Base-by-base conservation (phyloP, 2,888 invertebrate species). In the Synanthedon andrenaeformis region DNA sequence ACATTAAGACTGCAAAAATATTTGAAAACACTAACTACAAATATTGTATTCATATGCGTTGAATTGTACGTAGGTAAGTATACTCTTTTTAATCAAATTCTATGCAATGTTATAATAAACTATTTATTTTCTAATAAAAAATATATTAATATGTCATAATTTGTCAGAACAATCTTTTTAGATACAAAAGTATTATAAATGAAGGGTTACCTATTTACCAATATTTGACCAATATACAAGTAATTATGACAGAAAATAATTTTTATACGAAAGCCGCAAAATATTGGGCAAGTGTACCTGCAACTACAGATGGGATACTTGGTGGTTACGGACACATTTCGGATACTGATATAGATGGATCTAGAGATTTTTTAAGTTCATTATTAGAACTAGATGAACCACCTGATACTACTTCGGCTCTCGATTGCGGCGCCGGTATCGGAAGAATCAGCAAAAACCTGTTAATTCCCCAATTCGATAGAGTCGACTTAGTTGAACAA, bases 351-450 rank as follows among this genome's bases (percentile, higher is more conserved):
- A 92, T 99, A 55, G 90, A 91, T 59, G 94, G 93, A n/a, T 99
- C 99, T 0, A 91, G 89, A 64, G 75, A 82, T 49, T 97, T 99
- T 80, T 82, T 99, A 35, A 90, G 91, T 53, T 63, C 72, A 55
- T 64, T 86, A 55, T 65, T 84, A 54, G 59, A 65, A 12, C 64
- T 64, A 1, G 89, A 91, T 55, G 70, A 70, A 50, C 73, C 81
- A 51, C 92, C 92, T 3, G 90, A 84, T 0, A 90, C 82, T 53
- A 78, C 84, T 51, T 82, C 90, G 57, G 97, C 96, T 2, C 81
- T 98, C 8, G 99, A 99, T 72, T 99, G 99, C 79, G 99, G 99
- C 4, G 95, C 98, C 13, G 99, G 99, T 3, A 99, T 99, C 63
- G 99, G 99, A 0, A 89, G 99, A 64, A 93, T 99, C 48, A 94